Conservation (phyloP, 2,888 invertebrate genomes). For the Euplagia quadripunctaria region DNA sequence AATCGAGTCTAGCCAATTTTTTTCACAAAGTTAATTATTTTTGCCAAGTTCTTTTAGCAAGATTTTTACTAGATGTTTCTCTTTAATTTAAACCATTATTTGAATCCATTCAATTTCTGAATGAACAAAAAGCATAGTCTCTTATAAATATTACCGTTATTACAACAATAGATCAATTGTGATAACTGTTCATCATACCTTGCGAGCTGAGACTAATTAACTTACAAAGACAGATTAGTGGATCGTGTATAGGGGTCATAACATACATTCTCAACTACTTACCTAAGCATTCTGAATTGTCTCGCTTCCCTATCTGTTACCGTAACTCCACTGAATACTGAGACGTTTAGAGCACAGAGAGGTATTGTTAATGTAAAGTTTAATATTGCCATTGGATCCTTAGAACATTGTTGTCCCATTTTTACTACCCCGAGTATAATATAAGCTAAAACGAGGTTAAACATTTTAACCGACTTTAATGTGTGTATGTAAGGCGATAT, state of each 20-base stretch:
- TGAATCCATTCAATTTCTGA: too few relatives aligned
- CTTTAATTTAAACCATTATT: too few relatives aligned
- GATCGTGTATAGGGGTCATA: neutral
- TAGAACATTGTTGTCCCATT: neutral
- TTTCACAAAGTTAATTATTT: too few relatives aligned
- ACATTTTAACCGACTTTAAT: neutral
- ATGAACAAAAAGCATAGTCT: neutral
- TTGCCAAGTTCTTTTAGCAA: too few relatives aligned
- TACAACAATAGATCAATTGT: neutral
- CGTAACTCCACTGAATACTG: conserved; percentile 35
- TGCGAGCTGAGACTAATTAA: neutral
- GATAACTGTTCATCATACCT: neutral
- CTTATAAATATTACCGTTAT: neutral
- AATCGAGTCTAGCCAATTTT: too few relatives aligned
- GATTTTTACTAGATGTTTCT: too few relatives aligned
- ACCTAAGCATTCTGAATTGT: conserved; percentile 46
- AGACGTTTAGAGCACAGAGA: conserved; percentile 1
- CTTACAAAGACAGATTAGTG: neutral
- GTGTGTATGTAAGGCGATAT: neutral
- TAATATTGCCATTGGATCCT: neutral
- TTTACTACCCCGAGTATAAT: neutral
- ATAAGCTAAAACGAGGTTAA: neutral
- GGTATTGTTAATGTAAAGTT: conserved; percentile 5
- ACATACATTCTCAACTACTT: conserved; percentile 26
- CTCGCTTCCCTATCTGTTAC: conserved; percentile 34